phyloP scores from a whole-genome alignment of 2,888 invertebrate genomes.

The Spicauda simplicius region DNA sequence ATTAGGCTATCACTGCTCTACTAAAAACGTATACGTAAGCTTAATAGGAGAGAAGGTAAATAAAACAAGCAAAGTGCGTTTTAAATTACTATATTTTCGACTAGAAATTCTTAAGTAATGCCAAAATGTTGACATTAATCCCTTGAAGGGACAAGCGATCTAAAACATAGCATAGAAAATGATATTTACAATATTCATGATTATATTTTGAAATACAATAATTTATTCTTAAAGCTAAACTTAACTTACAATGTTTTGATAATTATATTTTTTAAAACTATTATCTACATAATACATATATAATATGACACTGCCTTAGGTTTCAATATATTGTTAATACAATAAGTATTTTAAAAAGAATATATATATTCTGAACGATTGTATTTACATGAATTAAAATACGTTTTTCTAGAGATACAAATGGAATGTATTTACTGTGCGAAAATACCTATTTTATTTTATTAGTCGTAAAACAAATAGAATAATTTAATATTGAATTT shows the following conservation, averaged over 20 bases:
- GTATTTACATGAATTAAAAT: no score
- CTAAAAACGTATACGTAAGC: no score
- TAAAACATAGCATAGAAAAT: slow-evolving; percentile 39
- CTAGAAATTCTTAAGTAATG: slow-evolving; percentile 63
- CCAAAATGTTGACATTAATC: slow-evolving; percentile 34
- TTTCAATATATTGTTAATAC: no score
- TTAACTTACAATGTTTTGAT: neutral
- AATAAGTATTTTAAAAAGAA: no score
- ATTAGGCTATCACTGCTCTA: no score
- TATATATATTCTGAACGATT: no score
- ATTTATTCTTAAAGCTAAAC: neutral
- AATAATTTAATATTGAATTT: no score
- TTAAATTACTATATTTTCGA: slow-evolving; percentile 65
- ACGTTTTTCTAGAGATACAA: no score
- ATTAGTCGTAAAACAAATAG: no score
- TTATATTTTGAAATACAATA: slow-evolving; percentile 7
- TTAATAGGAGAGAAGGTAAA: neutral
- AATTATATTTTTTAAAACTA: neutral
- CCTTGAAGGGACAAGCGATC: slow-evolving; percentile 35
- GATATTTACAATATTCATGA: slow-evolving; percentile 39
- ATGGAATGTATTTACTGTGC: no score
- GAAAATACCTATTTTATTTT: no score
- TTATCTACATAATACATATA: slow-evolving; percentile 12
- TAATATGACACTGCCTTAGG: no score
- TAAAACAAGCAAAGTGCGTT: slow-evolving; percentile 39